These are phyloP conservation scores for Clarias fuscus DNA, from an alignment of 2,797 vertebrate species.

Conservation along the genomic window DNA sequence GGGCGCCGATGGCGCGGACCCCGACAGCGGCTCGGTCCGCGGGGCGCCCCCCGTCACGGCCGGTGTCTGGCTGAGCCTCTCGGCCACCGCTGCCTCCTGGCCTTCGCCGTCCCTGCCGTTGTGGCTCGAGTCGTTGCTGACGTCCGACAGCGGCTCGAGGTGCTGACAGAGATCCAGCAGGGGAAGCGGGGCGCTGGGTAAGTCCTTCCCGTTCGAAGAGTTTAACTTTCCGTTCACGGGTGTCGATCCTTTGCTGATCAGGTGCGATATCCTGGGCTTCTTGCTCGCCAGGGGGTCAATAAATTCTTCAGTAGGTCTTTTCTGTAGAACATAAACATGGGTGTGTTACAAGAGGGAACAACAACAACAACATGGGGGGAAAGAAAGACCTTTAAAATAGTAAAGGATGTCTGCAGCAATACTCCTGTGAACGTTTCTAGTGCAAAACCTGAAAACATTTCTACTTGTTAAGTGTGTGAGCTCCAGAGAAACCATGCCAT, in stretches of 20 bases:
- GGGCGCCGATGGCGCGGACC: slow-evolving; percentile 59
- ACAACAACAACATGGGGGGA: not conserved
- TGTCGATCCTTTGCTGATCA: slow-evolving; percentile 80
- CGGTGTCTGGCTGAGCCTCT: slow-evolving; percentile 75
- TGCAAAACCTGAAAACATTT: not conserved
- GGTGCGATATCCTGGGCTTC: slow-evolving; percentile 91
- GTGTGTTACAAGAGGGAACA: no score
- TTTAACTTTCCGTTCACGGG: slow-evolving; percentile 84
- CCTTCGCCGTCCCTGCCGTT: slow-evolving; percentile 85
- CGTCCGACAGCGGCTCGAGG: slow-evolving; percentile 86
- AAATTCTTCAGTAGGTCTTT: slow-evolving; percentile 87
- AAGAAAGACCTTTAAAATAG: not conserved
- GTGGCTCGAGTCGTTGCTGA: slow-evolving; percentile 88
- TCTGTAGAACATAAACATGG: slow-evolving; percentile 71
- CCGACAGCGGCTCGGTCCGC: slow-evolving; percentile 35
- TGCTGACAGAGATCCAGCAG: slow-evolving; percentile 80
- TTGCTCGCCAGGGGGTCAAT: slow-evolving; percentile 91
- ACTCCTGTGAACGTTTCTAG: not conserved
- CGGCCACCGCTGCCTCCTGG: slow-evolving; percentile 71
- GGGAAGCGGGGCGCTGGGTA: slow-evolving; percentile 74
- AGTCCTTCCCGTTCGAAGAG: slow-evolving; percentile 80
- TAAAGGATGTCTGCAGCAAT: not conserved
- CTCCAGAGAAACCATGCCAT: not conserved
- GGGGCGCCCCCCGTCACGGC: slow-evolving; percentile 43
- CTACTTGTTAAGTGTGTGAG: no score